A percentile compares a stretch with the other conserved stretches of the same genome.
These are phyloP conservation scores for Leptodactylus fallax DNA, from an alignment of 2,797 vertebrate genomes.

Conservation along the genomic window DNA sequence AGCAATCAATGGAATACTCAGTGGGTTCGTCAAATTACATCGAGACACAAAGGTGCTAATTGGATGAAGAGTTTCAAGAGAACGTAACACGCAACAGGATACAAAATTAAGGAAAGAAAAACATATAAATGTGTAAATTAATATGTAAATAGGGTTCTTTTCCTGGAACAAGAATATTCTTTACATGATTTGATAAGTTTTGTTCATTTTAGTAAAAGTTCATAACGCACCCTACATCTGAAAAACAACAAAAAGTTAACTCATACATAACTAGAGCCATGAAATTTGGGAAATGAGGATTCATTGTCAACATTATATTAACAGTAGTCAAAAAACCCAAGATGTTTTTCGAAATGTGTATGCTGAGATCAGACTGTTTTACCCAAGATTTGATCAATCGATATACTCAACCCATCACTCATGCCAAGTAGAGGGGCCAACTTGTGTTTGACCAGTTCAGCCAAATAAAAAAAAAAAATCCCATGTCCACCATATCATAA, in stretches of 20 bases:
- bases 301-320: neutral
- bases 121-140: slow-evolving; percentile 36
- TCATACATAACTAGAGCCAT: no score
- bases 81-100: slow-evolving; percentile 50
- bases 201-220: no score
- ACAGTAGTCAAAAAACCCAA: neutral
- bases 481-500: neutral
- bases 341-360: neutral
- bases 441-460: neutral
- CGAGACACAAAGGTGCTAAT: slow-evolving; percentile 64
- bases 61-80: slow-evolving; percentile 59
- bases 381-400: neutral
- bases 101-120: slow-evolving; percentile 41
- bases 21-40: slow-evolving; percentile 57
- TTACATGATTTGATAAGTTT: neutral
- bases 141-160: slow-evolving; percentile 52
- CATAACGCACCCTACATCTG: neutral
- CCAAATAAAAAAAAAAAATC: neutral
- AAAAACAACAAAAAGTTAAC: neutral
- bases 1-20: slow-evolving; percentile 69
- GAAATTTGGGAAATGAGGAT: neutral
- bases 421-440: neutral
- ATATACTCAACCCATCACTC: neutral
- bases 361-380: neutral
- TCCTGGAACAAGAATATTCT: slow-evolving; percentile 39